Conservation (phyloP, 2,113 vertebrate species). For the Zosterops borbonicus region DNA sequence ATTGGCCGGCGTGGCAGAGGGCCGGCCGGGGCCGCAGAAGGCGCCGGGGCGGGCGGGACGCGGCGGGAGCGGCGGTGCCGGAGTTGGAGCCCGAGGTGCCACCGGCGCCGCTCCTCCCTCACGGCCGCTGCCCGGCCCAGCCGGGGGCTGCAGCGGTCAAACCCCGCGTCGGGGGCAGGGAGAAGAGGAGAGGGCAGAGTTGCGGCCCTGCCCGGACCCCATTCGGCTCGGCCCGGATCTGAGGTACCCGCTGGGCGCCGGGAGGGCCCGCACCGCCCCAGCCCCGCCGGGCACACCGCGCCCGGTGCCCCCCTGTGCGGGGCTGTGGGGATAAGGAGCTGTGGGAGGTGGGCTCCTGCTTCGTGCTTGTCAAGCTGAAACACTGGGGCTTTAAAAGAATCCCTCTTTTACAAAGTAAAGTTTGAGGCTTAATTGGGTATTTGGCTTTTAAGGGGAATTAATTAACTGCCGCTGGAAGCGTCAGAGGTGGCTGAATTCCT, state of each 20-base stretch:
- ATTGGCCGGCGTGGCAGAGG: not conserved
- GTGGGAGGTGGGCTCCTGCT: rapidly evolving
- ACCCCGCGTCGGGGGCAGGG: not conserved
- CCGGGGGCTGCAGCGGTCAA: not conserved
- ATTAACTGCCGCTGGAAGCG: not conserved
- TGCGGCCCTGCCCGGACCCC: not conserved
- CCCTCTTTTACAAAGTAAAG: rapidly evolving
- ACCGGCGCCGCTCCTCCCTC: rapidly evolving
- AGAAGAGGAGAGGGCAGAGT: not conserved
- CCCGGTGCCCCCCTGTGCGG: not conserved
- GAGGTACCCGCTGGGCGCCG: slow-evolving; percentile 52
- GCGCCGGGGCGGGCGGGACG: not conserved
- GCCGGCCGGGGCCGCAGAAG: not conserved
- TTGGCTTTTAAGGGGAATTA: not conserved
- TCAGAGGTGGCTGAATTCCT: not conserved
- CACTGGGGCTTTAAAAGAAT: rapidly evolving
- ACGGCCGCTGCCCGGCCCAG: not conserved
- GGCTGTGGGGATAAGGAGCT: rapidly evolving
- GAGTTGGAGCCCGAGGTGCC: rapidly evolving
- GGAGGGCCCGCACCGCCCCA: not conserved
- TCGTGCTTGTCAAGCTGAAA: not conserved
- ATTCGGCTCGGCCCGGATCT: not conserved
- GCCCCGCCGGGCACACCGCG: rapidly evolving
- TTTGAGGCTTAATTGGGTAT: rapidly evolving
- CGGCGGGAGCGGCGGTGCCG: not conserved